Conservation (phyloP, 2,113 vertebrate genomes). For the Oceanodroma tethys region DNA sequence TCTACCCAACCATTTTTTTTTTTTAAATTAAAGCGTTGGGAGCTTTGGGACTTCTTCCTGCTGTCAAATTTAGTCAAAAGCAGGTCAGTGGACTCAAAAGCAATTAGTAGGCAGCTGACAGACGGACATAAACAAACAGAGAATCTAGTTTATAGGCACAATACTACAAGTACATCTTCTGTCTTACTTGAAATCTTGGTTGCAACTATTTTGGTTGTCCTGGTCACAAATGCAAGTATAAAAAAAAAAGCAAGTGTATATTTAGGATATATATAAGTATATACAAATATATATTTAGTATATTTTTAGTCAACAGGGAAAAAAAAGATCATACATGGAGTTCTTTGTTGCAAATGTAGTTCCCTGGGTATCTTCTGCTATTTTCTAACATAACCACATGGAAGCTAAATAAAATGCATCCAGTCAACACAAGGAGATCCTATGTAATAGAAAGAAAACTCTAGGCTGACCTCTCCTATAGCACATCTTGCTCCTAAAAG, state of each 20-base stretch:
- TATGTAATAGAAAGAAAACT: not conserved
- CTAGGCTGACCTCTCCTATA: not conserved
- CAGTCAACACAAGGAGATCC: not conserved
- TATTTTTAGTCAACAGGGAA: not conserved
- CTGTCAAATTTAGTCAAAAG: slow-evolving; percentile 1
- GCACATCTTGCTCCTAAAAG: not conserved
- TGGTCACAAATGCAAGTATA: not conserved
- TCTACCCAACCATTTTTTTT: not conserved
- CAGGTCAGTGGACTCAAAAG: not conserved
- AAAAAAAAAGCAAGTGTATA: not conserved
- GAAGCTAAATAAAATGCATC: not conserved
- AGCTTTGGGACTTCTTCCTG: slow-evolving; percentile 14
- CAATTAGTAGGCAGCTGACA: not conserved
- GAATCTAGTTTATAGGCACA: not conserved
- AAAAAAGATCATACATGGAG: not conserved
- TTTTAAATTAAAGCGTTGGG: not conserved
- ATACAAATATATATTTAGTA: not conserved
- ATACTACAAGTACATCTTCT: not conserved
- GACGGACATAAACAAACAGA: not conserved
- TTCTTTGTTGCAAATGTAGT: not conserved
- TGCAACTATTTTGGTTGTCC: not conserved
- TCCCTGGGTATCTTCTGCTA: not conserved
- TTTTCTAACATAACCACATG: not conserved
- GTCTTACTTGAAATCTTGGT: not conserved
- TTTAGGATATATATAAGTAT: not conserved